Base-by-base conservation (phyloP, 2,888 invertebrate species). In the Schizotus pectinicornis region DNA sequence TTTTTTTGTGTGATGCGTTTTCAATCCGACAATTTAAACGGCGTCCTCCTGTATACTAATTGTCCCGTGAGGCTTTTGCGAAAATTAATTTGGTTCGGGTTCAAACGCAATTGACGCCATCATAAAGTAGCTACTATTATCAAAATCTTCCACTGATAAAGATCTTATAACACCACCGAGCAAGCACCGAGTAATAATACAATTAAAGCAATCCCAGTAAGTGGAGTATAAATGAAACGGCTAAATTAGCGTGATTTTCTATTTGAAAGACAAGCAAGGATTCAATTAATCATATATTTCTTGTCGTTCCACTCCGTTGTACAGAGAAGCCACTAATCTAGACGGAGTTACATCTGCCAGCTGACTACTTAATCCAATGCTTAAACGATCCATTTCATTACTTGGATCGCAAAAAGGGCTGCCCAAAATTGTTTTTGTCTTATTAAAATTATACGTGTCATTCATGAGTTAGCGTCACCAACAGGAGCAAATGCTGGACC, bases 271-370 rank as follows among this genome's bases (percentile, higher is more conserved):
- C 66, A 66, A 62, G 59, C 63, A 63, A 57, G 62, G 61, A 63
- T 67, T 70, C 68, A 71, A 75, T 75, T 75, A 74, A 74, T 75
- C 74, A 75, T 74, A 74, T 73, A 75, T 75, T 75, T 75, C 75
- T 73, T 74, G 74, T 72, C 71, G 69, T 68, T 68, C 65, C 63
- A 56, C 52, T 62, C 61, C 62, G 62, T 65, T 63, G 63, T 67
- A 61, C 68, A 68, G 59, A 68, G 59, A 63, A 66, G 65, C 67
- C 68, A 67, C 70, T 72, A 74, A 74, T 74, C 74, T 71, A 68
- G 72, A 72, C 69, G 62, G 66, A 74, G 73, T 67, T 72, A 71
- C 69, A 74, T 74, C 72, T 72, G 67, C 67, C 68, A 73, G 71
- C 71, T 72, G 73, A 73, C 72, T 73, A 67, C 64, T 68, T 72